Evolutionary conservation across 2,797 vertebrate species (phyloP).

Genomic region (Centroberyx gerrardi): DNA sequence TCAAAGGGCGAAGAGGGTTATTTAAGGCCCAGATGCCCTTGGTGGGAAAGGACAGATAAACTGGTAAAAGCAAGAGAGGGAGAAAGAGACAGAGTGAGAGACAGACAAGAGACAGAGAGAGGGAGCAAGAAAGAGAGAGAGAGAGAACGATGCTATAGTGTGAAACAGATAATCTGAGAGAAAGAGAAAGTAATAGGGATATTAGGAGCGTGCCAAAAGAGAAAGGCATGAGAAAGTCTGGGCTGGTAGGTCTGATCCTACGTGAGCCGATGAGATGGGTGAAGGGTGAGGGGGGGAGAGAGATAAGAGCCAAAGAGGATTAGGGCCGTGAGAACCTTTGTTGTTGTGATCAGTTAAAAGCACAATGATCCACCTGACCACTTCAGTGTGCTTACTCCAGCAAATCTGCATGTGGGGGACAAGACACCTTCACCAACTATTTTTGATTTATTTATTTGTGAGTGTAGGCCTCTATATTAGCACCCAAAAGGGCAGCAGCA

Average conservation of each 20-base stretch:
- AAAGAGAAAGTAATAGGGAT: conserved; percentile 66
- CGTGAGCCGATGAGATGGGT: conserved; percentile 78
- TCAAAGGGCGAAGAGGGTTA: conserved; percentile 64
- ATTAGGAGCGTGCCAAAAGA: conserved; percentile 55
- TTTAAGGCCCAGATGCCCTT: conserved; percentile 70
- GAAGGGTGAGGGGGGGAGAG: conserved; percentile 73
- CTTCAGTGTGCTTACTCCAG: conserved; percentile 65
- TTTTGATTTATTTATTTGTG: not conserved
- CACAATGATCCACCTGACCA: conserved; percentile 78
- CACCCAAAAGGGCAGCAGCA: not conserved
- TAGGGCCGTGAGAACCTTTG: conserved; percentile 83
- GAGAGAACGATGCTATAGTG: not conserved
- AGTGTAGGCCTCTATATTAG: not conserved
- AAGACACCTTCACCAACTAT: conserved; percentile 34
- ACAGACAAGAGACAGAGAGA: not conserved
- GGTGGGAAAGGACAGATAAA: conserved; percentile 61
- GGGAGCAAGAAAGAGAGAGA: not conserved
- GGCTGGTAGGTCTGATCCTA: conserved; percentile 70
- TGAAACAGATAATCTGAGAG: conserved; percentile 60
- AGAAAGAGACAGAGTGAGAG: conserved; percentile 15
- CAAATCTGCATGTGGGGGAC: conserved; percentile 58
- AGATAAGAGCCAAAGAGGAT: conserved; percentile 84
- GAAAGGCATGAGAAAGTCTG: conserved; percentile 78
- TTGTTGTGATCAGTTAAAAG: conserved; percentile 84
- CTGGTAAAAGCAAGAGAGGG: conserved; percentile 29